phyloP scores from a whole-genome alignment of 2,888 invertebrate genomes.

The Malachius bipustulatus region DNA sequence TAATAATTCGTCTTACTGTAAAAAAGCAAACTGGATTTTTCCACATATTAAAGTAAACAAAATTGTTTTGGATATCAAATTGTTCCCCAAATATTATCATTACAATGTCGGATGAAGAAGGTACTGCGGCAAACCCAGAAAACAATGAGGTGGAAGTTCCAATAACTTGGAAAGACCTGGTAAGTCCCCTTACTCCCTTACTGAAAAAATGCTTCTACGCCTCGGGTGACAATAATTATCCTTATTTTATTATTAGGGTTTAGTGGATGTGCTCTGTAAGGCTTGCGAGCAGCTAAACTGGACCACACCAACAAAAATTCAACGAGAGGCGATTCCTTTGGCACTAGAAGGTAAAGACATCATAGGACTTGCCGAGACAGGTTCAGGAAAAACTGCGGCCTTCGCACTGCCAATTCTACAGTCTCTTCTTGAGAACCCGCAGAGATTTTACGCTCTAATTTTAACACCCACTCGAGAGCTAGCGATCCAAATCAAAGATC shows the following conservation, averaged over 20 bases:
- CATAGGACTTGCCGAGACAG: conserved; percentile 63
- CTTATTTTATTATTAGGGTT: conserved; percentile 69
- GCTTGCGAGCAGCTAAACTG: conserved; percentile 89
- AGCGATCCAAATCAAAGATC: conserved; percentile 97
- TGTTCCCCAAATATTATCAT: no score
- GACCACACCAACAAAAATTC: conserved; percentile 90
- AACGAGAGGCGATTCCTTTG: conserved; percentile 84
- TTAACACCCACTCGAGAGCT: conserved; percentile 95
- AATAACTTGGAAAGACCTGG: conserved; percentile 49
- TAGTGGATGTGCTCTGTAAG: conserved; percentile 80
- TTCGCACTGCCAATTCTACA: conserved; percentile 96
- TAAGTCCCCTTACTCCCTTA: conserved; percentile 31
- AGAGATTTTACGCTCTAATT: conserved; percentile 84
- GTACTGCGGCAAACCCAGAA: no score
- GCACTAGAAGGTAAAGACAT: conserved; percentile 73
- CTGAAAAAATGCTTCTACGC: no score
- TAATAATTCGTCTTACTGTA: no score
- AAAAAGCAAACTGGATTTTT: no score
- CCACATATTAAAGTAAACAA: no score
- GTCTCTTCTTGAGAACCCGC: conserved; percentile 77
- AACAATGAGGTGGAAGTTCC: conserved; percentile 24
- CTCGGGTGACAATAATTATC: no score
- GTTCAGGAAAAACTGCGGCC: conserved; percentile 95
- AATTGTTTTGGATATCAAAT: no score
- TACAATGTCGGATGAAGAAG: no score